These are phyloP conservation scores for Latrodectus geometricus DNA, from an alignment of 1,140 invertebrate species.

Conservation along the genomic window DNA sequence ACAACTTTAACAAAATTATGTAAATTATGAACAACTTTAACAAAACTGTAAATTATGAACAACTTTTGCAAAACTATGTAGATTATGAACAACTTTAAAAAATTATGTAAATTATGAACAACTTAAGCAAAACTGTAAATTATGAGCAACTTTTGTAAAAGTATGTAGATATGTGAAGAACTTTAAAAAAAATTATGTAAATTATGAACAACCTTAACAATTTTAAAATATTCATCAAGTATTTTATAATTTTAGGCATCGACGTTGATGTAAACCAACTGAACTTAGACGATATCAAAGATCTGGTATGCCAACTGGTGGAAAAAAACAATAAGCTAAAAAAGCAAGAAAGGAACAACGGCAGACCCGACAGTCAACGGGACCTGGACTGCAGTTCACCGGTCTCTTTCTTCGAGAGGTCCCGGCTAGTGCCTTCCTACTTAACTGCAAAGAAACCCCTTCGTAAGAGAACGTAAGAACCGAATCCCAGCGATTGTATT, in stretches of 20 bases:
- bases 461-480: constrained; percentile 18
- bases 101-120: too few species aligned
- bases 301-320: constrained; percentile 45
- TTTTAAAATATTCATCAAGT: not conserved
- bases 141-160: too few species aligned
- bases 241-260: constrained; percentile 14
- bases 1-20: too few species aligned
- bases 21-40: too few species aligned
- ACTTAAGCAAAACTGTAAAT: too few species aligned
- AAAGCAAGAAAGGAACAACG: constrained; percentile 6
- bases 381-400: constrained; percentile 3
- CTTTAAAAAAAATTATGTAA: too few species aligned
- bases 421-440: constrained; percentile 40
- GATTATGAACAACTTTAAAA: too few species aligned
- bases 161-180: too few species aligned
- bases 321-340: constrained; percentile 48
- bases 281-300: constrained; percentile 43
- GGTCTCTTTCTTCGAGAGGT: constrained; percentile 40
- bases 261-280: constrained; percentile 37
- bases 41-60: too few species aligned
- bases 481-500: not conserved
- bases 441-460: constrained; percentile 27
- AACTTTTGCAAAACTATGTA: too few species aligned
- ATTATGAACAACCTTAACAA: too few species aligned
- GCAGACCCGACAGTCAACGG: not conserved